Conservation (phyloP, 2,113 vertebrate species). For the Forbesichthys papilliferus region DNA sequence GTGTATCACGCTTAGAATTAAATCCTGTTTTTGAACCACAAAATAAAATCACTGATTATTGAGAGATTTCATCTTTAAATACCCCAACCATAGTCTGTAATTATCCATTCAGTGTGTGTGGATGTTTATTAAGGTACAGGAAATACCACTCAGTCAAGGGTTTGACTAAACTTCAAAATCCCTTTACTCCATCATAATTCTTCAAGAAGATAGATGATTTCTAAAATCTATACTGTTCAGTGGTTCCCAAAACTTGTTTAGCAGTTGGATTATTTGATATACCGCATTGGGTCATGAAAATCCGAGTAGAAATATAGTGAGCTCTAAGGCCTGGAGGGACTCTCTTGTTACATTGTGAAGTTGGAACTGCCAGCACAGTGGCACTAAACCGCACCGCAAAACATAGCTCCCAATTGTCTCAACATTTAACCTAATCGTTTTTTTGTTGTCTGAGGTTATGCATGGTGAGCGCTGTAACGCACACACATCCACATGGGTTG, state of each 20-base stretch:
- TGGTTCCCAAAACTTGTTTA: constrained; percentile 20
- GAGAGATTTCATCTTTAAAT: no score
- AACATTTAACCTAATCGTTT: constrained; percentile 38
- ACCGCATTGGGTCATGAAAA: constrained; percentile 36
- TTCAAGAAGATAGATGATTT: no score
- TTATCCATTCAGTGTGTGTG: no score
- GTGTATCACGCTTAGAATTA: no score
- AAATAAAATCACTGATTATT: no score
- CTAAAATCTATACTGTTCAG: background rate
- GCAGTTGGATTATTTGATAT: constrained; percentile 46
- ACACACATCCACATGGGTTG: background rate
- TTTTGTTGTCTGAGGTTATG: constrained; percentile 11
- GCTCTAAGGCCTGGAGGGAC: constrained; percentile 5
- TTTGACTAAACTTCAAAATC: no score
- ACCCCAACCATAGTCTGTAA: no score
- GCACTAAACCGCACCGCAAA: constrained; percentile 16
- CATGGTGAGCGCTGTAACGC: background rate
- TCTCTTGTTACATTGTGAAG: constrained; percentile 33
- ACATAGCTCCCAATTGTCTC: constrained; percentile 32
- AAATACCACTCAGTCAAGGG: no score
- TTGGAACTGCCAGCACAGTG: constrained; percentile 24
- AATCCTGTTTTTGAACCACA: no score
- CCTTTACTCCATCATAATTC: no score
- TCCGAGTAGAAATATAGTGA: constrained; percentile 24
- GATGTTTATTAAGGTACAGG: no score